Evolutionary conservation across 1,140 invertebrate genomes (phyloP).

Genomic region (Heliconius himera): DNA sequence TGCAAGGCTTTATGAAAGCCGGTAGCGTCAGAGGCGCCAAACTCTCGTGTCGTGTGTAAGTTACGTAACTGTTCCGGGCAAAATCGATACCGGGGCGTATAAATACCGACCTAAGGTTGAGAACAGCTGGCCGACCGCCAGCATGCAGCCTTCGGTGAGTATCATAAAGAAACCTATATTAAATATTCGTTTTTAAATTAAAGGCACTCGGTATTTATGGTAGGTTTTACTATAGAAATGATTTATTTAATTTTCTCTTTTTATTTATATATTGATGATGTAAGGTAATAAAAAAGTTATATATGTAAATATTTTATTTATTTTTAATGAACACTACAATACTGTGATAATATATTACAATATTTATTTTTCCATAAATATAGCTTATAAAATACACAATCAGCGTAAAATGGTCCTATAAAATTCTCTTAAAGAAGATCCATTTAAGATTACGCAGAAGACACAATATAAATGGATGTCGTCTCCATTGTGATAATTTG

Average conservation of each 20-base stretch:
- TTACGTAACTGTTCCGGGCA: constrained; percentile 75
- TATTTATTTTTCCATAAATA: no score
- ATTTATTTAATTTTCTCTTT: neutral
- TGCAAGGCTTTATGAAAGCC: constrained; percentile 45
- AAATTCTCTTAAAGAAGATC: constrained; percentile 6
- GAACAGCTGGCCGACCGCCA: constrained; percentile 75
- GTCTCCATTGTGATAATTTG: neutral
- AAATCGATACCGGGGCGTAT: constrained; percentile 77
- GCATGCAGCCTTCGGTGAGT: constrained; percentile 74
- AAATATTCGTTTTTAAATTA: neutral
- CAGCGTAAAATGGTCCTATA: neutral
- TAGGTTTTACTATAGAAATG: neutral
- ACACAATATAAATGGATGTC: constrained; percentile 6
- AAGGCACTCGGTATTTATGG: neutral
- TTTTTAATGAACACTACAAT: neutral
- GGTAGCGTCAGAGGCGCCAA: constrained; percentile 56
- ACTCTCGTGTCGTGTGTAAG: constrained; percentile 61
- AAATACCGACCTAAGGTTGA: constrained; percentile 69
- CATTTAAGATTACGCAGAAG: neutral
- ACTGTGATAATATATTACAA: neutral
- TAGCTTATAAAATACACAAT: neutral
- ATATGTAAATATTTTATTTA: no score
- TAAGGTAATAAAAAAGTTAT: neutral
- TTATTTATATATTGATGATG: neutral
- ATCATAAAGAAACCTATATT: constrained; percentile 11